These are phyloP conservation scores for Andrena dorsata DNA, from an alignment of 2,888 invertebrate genomes.

Conservation along the genomic window DNA sequence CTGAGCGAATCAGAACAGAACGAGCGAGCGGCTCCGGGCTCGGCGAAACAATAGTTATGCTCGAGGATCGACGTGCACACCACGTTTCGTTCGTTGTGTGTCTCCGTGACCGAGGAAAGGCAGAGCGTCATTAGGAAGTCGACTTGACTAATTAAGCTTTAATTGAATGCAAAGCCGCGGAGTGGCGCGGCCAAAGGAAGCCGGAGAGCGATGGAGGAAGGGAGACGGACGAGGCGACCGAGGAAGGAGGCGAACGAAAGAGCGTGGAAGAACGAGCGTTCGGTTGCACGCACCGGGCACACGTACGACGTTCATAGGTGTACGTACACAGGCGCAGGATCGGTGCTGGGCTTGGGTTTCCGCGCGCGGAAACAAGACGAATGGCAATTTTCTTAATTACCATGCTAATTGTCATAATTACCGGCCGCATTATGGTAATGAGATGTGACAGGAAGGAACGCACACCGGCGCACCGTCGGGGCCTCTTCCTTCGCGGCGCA, in stretches of 20 bases:
- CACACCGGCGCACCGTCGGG: background rate
- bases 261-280: constrained; percentile 24
- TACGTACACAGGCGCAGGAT: background rate
- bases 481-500: constrained; percentile 20
- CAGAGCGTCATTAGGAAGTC: constrained; percentile 63
- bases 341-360: background rate
- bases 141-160: constrained; percentile 74
- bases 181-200: constrained; percentile 34
- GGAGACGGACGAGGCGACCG: background rate
- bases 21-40: background rate
- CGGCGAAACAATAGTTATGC: constrained; percentile 39
- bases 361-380: constrained; percentile 62
- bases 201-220: background rate
- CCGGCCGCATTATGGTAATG: constrained; percentile 79
- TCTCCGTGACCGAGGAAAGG: constrained; percentile 54
- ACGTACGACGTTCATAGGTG: background rate
- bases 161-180: constrained; percentile 75
- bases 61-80: constrained; percentile 6
- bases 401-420: constrained; percentile 81
- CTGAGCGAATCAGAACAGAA: constrained; percentile 31
- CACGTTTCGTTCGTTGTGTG: constrained; percentile 35
- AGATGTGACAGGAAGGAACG: constrained; percentile 80
- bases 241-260: constrained; percentile 24
- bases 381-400: constrained; percentile 80
- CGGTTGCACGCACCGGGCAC: constrained; percentile 16